These are phyloP conservation scores for Thrips palmi DNA, from an alignment of 1,140 invertebrate genomes.

Conservation along the genomic window DNA sequence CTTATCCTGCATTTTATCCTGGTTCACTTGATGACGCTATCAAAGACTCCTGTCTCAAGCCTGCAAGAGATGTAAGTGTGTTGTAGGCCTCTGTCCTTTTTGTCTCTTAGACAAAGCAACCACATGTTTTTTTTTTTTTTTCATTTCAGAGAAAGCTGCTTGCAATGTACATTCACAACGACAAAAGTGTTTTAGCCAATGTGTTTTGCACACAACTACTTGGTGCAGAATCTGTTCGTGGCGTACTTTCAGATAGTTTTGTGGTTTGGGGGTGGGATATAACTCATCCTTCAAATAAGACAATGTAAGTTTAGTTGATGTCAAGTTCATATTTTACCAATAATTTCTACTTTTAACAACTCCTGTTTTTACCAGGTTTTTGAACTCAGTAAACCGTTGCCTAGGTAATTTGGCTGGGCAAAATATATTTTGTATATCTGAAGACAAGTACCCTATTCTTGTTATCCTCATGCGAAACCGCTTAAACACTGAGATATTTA, in stretches of 20 bases:
- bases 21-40: conserved; percentile 78
- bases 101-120: conserved; percentile 1
- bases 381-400: conserved; percentile 41
- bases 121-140: conserved; percentile 10
- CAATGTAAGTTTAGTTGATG: conserved; percentile 36
- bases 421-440: too few relatives aligned
- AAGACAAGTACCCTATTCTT: too few relatives aligned
- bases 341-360: conserved; percentile 5
- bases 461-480: conserved; percentile 75
- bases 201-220: conserved; percentile 90
- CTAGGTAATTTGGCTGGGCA: conserved; percentile 41
- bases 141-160: conserved; percentile 69
- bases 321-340: conserved; percentile 5
- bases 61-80: conserved; percentile 64
- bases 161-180: conserved; percentile 87
- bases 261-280: conserved; percentile 92
- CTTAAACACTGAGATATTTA: conserved; percentile 72
- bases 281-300: conserved; percentile 66
- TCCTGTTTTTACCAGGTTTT: conserved; percentile 33
- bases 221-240: conserved; percentile 73
- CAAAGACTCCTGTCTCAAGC: conserved; percentile 66
- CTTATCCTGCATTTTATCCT: conserved; percentile 76
- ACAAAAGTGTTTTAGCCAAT: conserved; percentile 79
- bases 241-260: conserved; percentile 73
- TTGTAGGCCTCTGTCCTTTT: conserved; percentile 8